Conservation (phyloP, 2,797 vertebrate species). For the Sebastes taczanowskii region DNA sequence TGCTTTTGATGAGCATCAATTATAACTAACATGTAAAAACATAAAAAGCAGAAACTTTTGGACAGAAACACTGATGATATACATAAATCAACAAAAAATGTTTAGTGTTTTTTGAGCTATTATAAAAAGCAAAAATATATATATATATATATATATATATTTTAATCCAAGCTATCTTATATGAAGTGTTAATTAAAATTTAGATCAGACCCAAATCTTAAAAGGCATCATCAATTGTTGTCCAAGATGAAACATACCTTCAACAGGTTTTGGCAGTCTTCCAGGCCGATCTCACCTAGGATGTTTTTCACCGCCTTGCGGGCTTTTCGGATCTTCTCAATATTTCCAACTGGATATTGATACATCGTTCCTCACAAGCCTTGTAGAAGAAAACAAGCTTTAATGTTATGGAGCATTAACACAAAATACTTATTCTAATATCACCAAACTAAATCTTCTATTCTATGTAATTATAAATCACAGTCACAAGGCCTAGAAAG, state of each 20-base stretch:
- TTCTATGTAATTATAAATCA: background rate
- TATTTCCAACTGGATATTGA: slow-evolving; percentile 93
- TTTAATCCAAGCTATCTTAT: background rate
- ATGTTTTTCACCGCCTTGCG: slow-evolving; percentile 94
- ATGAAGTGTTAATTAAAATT: background rate
- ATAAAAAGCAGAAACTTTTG: background rate
- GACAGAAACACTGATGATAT: background rate
- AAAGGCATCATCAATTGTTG: background rate
- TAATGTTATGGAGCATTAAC: background rate
- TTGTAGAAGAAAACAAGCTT: slow-evolving; percentile 15
- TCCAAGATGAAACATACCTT: slow-evolving; percentile 66
- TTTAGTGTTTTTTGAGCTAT: background rate
- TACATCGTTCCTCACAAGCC: slow-evolving; percentile 88
- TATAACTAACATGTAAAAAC: background rate
- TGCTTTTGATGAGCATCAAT: background rate
- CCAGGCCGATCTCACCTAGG: slow-evolving; percentile 92
- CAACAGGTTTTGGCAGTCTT: slow-evolving; percentile 85
- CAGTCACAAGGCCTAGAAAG: background rate
- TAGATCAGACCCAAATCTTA: background rate
- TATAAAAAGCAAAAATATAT: background rate
- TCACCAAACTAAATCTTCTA: background rate
- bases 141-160: no score
- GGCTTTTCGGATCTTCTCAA: slow-evolving; percentile 94
- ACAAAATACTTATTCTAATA: background rate
- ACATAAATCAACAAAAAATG: background rate